Conservation (phyloP, 2,888 invertebrate species). For the Pedicia rivosa region DNA sequence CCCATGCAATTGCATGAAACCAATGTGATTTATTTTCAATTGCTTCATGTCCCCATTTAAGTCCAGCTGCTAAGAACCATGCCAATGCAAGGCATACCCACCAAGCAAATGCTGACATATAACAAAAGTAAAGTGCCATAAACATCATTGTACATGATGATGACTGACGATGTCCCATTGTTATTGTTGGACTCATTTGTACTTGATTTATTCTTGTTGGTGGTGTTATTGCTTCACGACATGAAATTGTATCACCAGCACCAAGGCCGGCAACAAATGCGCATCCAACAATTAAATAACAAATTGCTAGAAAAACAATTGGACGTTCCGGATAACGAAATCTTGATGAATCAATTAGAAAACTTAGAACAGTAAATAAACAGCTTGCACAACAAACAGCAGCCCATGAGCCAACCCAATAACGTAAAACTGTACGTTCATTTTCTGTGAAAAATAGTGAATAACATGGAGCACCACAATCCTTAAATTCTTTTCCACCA, state of each 20-base stretch:
- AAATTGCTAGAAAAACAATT: constrained; percentile 90
- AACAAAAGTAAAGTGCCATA: constrained; percentile 91
- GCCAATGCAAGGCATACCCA: constrained; percentile 93
- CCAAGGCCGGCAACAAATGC: constrained; percentile 80
- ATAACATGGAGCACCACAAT: constrained; percentile 84
- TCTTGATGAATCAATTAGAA: constrained; percentile 83
- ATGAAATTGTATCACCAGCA: constrained; percentile 67
- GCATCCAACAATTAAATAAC: constrained; percentile 86
- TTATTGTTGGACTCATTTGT: constrained; percentile 66
- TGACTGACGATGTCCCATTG: constrained; percentile 43
- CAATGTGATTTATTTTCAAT: constrained; percentile 95
- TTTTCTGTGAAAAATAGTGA: constrained; percentile 79
- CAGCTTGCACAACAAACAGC: constrained; percentile 80
- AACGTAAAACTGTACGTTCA: constrained; percentile 65
- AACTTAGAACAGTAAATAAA: constrained; percentile 82
- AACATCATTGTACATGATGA: constrained; percentile 78
- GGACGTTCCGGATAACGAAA: constrained; percentile 97
- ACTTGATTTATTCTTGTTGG: constrained; percentile 51
- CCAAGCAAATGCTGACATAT: constrained; percentile 95
- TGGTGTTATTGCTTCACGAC: constrained; percentile 62
- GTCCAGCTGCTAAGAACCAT: constrained; percentile 91
- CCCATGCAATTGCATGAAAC: constrained; percentile 97
- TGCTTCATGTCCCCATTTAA: constrained; percentile 97
- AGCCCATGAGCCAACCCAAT: constrained; percentile 93
- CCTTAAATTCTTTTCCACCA: constrained; percentile 51